Evolutionary conservation across 1,140 invertebrate species (phyloP), one percentile per base, ranked within the genome.

Genomic region (Planococcus citri): DNA sequence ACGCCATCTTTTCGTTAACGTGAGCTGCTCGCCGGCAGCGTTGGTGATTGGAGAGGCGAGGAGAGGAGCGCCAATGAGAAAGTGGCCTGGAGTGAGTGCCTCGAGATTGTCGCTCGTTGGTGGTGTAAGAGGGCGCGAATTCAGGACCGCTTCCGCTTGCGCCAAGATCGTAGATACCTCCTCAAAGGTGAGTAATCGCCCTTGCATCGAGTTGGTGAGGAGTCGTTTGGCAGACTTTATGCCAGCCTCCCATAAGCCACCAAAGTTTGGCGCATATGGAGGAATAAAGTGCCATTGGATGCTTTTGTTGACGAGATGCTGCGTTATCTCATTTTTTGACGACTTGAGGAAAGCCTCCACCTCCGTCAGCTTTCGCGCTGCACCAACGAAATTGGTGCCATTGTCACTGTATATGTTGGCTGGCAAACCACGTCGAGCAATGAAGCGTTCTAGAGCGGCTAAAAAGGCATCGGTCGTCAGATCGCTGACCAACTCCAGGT

Each of bases 121-220:
- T 37, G 14, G 6, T 37, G 71, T 76, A 24, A 79, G 27, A 20
- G 77, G 78, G 29, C 78, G 74, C n/a, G 75, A 78, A 73, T 80
- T 80, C 6, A 78, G 69, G 27, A 74, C 67, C 1, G 75, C 74
- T 61, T 77, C 76, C n/a, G 77, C 72, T 67, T 75, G 76, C 27
- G 72, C 72, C 14, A 37, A 37, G 14, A 37, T 37, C 6, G 33
- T 37, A 14, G 33, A 37, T 8, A 37, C 14, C 14, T 37, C 33
- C 33, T 37, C 33, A 37, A 8, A 37, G 14, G 33, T 37, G 6
- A 37, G 33, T 8, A 37, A 14, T 37, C 6, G 14, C 14, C 6
- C 14, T 37, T 37, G 6, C 14, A 37, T 8, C 33, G 33, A 8
- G 14, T 6, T 14, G 14, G 33, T 37, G 33, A 37, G 33, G 6